A percentile compares a stretch with the other conserved stretches of the same genome.
Conservation (phyloP, 2,797 vertebrate genomes). For the Crypturellus tataupa region DNA sequence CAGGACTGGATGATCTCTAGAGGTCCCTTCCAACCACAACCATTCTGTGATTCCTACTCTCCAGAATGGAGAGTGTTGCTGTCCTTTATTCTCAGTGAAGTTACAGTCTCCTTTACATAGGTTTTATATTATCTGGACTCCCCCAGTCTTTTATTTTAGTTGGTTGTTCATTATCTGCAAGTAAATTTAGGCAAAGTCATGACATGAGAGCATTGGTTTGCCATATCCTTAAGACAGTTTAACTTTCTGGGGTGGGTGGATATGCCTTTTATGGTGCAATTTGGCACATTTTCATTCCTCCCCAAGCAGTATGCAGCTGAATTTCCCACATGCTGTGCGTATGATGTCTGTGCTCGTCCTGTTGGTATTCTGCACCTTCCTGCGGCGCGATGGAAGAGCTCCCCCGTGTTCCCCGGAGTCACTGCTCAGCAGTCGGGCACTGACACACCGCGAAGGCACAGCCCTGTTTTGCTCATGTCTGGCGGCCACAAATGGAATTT, state of each 20-base stretch:
- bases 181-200: not conserved
- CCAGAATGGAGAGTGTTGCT: rapidly evolving
- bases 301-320: rapidly evolving
- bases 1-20: too few relatives aligned
- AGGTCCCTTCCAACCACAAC: too few relatives aligned
- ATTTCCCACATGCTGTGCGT: rapidly evolving
- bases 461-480: rapidly evolving
- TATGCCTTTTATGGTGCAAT: not conserved
- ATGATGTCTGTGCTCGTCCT: not conserved
- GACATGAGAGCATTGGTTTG: not conserved
- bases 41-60: not conserved
- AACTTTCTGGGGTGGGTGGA: not conserved
- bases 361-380: not conserved
- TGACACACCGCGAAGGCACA: not conserved
- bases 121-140: not conserved
- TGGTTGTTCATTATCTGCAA: not conserved
- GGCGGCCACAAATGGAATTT: not conserved
- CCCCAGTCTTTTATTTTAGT: rapidly evolving
- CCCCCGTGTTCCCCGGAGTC: not conserved
- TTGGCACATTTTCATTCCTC: not conserved
- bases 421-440: not conserved
- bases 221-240: rapidly evolving
- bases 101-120: rapidly evolving
- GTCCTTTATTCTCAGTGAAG: not conserved
- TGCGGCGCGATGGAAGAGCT: not conserved